Evolutionary conservation across 2,113 vertebrate genomes (phyloP).

Genomic region (Philantomba maxwellii): DNA sequence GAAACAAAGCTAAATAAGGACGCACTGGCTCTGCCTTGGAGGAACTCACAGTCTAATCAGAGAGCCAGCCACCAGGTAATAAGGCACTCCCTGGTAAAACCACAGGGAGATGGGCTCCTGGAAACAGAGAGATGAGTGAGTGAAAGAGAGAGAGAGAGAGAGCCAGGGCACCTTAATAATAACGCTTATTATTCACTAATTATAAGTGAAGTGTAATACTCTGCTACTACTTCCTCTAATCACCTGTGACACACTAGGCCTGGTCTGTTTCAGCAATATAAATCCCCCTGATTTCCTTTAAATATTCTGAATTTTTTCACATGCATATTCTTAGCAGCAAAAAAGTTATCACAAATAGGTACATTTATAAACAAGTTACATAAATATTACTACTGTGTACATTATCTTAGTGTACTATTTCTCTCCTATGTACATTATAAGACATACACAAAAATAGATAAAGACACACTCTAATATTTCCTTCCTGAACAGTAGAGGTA

Average conservation of each 20-base stretch:
- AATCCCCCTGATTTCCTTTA: not conserved
- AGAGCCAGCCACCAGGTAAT: not conserved
- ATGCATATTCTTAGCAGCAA: not conserved
- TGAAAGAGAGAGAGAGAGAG: fast-evolving
- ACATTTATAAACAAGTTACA: not conserved
- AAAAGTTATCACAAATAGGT: not conserved
- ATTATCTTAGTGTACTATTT: not conserved
- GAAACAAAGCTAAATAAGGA: not conserved
- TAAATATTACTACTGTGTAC: not conserved
- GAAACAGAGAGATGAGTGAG: not conserved
- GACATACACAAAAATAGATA: not conserved
- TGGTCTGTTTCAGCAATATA: not conserved
- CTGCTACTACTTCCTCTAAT: not conserved
- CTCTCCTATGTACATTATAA: not conserved
- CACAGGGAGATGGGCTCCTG: not conserved
- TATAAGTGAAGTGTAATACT: not conserved
- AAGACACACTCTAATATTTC: not conserved
- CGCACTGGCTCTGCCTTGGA: not conserved
- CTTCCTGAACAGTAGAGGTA: not conserved
- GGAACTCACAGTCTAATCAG: not conserved
- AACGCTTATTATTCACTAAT: not conserved
- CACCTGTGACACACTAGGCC: not conserved
- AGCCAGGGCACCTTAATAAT: not conserved
- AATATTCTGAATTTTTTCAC: not conserved
- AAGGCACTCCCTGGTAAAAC: not conserved